Conservation (phyloP, 2,888 invertebrate species). For the Hemicrepidius hirtus region DNA sequence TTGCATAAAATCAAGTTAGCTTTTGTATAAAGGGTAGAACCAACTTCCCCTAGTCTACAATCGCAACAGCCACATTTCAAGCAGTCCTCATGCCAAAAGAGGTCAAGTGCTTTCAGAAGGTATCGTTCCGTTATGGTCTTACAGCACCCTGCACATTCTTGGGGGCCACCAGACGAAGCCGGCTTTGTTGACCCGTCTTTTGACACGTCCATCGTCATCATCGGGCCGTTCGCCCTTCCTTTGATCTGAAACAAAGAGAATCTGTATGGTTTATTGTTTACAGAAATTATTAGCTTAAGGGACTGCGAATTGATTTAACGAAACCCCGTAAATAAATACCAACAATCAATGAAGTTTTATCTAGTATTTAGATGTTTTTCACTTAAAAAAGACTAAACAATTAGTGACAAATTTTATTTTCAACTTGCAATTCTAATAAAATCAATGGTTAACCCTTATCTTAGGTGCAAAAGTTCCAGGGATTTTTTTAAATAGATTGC, state of each 20-base stretch:
- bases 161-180: conserved; percentile 72
- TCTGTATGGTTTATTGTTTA: conserved; percentile 20
- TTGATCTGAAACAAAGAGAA: conserved; percentile 66
- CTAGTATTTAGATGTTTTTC: no score
- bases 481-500: no score
- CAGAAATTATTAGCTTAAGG: neutral
- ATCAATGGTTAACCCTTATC: no score
- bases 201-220: conserved; percentile 93
- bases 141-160: conserved; percentile 95
- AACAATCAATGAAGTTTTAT: no score
- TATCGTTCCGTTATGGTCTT: conserved; percentile 95
- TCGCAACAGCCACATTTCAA: conserved; percentile 98
- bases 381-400: no score
- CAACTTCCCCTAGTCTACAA: conserved; percentile 96
- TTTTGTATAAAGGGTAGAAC: conserved; percentile 95
- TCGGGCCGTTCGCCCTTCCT: conserved; percentile 72
- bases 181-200: conserved; percentile 79
- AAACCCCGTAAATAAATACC: no score
- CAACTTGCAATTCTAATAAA: no score
- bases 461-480: no score
- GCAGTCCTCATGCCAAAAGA: conserved; percentile 98
- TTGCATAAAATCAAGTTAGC: conserved; percentile 97
- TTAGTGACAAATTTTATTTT: no score
- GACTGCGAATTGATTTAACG: no score
- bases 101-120: conserved; percentile 92